Conservation (phyloP, 2,888 invertebrate genomes). For the Phyllotreta cruciferae region DNA sequence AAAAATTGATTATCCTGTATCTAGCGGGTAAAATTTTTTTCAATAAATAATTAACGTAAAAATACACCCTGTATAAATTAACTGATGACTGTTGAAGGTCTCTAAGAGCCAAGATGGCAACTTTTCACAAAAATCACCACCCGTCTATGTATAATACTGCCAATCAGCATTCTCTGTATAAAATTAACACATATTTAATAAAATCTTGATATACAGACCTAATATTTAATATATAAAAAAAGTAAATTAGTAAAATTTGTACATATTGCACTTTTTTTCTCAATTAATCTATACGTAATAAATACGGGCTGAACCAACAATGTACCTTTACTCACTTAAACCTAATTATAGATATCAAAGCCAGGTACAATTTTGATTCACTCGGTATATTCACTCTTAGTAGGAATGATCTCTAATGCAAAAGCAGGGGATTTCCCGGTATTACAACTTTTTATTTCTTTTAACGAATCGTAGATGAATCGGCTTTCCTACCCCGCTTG, state of each 20-base stretch:
- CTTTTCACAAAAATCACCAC: constrained; percentile 25
- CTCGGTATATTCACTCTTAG: constrained; percentile 50
- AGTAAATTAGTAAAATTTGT: constrained; percentile 70
- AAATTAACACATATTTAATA: constrained; percentile 58
- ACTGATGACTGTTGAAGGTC: constrained; percentile 47
- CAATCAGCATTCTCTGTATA: constrained; percentile 60
- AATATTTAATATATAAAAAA: constrained; percentile 57
- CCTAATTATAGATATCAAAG: constrained; percentile 17
- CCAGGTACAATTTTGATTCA: constrained; percentile 18
- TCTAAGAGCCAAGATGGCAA: constrained; percentile 36
- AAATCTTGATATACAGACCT: constrained; percentile 58
- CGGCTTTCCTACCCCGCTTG: constrained; percentile 36
- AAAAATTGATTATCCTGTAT: neutral
- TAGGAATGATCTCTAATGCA: constrained; percentile 51
- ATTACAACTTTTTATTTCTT: too few relatives aligned
- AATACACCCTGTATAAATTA: constrained; percentile 23
- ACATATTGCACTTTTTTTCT: constrained; percentile 72
- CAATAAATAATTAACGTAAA: neutral
- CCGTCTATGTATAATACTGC: constrained; percentile 55
- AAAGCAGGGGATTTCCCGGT: constrained; percentile 40
- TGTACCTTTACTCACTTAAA: constrained; percentile 2
- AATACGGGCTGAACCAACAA: constrained; percentile 12
- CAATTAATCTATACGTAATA: constrained; percentile 51
- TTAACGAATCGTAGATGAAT: constrained; percentile 17
- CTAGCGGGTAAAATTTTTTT: neutral